Percentiles rank a stretch among this genome's conserved stretches.
phyloP scores from a whole-genome alignment of 2,888 invertebrate species.

The Cremastinae sp. region DNA sequence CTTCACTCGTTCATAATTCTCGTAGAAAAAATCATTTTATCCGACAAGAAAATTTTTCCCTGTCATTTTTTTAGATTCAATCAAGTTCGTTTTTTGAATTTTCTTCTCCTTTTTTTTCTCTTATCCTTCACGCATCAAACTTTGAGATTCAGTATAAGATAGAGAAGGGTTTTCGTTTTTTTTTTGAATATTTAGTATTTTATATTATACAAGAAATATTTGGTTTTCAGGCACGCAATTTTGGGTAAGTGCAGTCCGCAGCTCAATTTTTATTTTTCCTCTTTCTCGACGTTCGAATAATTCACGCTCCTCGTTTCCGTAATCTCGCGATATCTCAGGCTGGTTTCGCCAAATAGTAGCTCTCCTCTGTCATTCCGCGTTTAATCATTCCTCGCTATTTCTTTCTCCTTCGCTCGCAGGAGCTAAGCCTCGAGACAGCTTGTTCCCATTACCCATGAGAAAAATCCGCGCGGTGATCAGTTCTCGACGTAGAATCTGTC shows the following conservation, averaged over 20 bases:
- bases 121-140: not conserved
- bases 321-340: not conserved
- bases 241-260: conserved; percentile 79
- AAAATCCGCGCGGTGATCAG: conserved; percentile 16
- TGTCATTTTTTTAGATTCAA: not conserved
- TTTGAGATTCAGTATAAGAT: conserved; percentile 18
- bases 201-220: conserved; percentile 68
- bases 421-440: conserved; percentile 12
- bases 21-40: conserved; percentile 55
- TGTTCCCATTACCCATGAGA: conserved; percentile 37
- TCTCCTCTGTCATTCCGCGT: not conserved
- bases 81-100: not conserved
- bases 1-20: conserved; percentile 40
- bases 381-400: too few species aligned
- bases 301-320: conserved; percentile 38
- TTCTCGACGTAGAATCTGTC: conserved; percentile 8
- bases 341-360: not conserved
- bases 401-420: too few species aligned
- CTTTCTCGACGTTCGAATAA: conserved; percentile 36
- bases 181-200: conserved; percentile 57
- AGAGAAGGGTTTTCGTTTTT: conserved; percentile 51
- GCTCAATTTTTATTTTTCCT: conserved; percentile 64
- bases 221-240: conserved; percentile 77
- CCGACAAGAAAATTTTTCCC: conserved; percentile 33
- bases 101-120: conserved; percentile 1